Conservation (phyloP, 2,113 vertebrate genomes). For the Lathamus discolor region DNA sequence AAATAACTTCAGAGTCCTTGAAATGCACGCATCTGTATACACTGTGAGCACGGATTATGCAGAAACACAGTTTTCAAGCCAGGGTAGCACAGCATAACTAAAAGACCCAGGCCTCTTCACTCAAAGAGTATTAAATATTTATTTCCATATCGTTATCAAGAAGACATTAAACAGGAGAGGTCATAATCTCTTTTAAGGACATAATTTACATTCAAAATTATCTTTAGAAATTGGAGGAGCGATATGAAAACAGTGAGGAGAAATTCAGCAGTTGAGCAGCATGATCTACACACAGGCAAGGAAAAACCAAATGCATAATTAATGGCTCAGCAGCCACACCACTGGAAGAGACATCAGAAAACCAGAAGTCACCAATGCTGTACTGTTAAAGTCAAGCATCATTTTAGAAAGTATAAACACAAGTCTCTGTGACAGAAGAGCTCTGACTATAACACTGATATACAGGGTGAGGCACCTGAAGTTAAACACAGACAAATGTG, state of each 20-base stretch:
- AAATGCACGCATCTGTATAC: neutral
- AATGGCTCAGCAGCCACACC: conserved; percentile 3
- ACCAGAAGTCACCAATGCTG: neutral
- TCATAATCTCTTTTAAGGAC: neutral
- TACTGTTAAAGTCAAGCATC: neutral
- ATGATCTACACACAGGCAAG: fast-evolving
- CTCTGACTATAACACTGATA: neutral
- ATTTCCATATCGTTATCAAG: neutral
- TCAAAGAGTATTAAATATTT: neutral
- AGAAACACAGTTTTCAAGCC: neutral
- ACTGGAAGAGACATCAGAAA: neutral
- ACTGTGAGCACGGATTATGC: neutral
- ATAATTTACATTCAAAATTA: conserved; percentile 11
- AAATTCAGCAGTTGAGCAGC: neutral
- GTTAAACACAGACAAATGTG: neutral
- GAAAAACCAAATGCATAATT: neutral
- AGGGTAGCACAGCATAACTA: neutral
- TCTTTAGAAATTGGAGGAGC: neutral
- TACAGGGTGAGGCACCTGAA: neutral
- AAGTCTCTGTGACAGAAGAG: neutral
- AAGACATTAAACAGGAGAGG: neutral
- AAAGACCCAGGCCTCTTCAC: neutral
- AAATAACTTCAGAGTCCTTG: neutral
- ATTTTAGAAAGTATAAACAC: neutral
- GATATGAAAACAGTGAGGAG: neutral